Percentiles rank a stretch among this genome's conserved stretches.
These are phyloP conservation scores for Galagoides demidoff DNA, from an alignment of 2,797 vertebrate species.

Conservation along the genomic window DNA sequence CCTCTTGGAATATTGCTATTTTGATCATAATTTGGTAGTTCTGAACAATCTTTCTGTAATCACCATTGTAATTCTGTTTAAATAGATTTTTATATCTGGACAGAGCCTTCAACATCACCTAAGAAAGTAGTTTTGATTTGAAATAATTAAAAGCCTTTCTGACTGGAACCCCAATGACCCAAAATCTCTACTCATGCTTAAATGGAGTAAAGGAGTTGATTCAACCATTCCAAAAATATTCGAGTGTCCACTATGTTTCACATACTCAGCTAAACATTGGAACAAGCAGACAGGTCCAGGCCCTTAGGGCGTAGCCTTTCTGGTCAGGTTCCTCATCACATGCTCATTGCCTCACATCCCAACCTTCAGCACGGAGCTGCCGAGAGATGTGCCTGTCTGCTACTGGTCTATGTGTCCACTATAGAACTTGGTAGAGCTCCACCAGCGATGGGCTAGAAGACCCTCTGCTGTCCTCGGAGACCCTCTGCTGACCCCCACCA, in stretches of 20 bases:
- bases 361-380: accelerated
- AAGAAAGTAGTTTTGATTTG: not conserved
- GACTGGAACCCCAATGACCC: not conserved
- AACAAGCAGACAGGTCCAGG: accelerated
- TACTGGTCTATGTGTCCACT: not conserved
- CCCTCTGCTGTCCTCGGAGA: not conserved
- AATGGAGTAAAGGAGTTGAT: not conserved
- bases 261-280: not conserved
- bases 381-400: accelerated
- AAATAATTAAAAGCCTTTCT: slow-evolving; percentile 11
- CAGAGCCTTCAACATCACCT: not conserved
- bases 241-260: not conserved
- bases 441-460: not conserved
- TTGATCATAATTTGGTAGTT: not conserved
- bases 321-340: accelerated
- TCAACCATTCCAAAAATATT: not conserved
- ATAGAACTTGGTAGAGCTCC: not conserved
- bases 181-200: not conserved
- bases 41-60: not conserved
- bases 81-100: not conserved
- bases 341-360: not conserved
- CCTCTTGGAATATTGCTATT: not conserved
- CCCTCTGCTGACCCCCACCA: too few species aligned
- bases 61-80: accelerated
- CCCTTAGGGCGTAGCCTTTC: not conserved